A percentile compares a stretch with the other conserved stretches of the same genome.
Evolutionary conservation across 1,140 invertebrate genomes (phyloP).

Genomic region (Nomia melanderi): DNA sequence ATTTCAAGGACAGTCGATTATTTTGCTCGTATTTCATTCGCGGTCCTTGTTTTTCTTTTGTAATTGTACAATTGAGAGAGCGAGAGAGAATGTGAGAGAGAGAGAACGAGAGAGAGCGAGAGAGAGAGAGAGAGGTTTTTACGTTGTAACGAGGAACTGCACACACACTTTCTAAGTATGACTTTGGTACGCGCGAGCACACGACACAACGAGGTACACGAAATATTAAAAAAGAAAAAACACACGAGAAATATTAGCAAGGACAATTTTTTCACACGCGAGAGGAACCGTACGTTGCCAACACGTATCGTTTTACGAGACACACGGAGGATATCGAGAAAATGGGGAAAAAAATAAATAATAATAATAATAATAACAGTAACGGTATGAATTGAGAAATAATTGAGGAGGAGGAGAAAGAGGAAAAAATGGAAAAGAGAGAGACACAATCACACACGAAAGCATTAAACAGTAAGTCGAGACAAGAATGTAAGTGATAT

Average conservation of each 20-base stretch:
- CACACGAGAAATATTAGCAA: no score
- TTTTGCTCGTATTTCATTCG: constrained; percentile 67
- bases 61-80: constrained; percentile 71
- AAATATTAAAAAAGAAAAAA: no score
- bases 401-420: no score
- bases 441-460: constrained; percentile 57
- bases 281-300: constrained; percentile 58
- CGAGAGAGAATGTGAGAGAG: no score
- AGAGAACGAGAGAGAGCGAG: no score
- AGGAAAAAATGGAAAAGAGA: constrained; percentile 46
- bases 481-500: constrained; percentile 75
- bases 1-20: constrained; percentile 47
- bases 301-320: constrained; percentile 61
- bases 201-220: constrained; percentile 37
- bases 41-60: constrained; percentile 68
- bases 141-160: constrained; percentile 69
- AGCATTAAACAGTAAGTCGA: constrained; percentile 75
- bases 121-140: constrained; percentile 54
- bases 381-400: no score
- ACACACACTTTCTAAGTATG: constrained; percentile 60
- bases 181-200: constrained; percentile 56
- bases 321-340: no score
- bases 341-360: constrained; percentile 46
- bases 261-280: no score
- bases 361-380: background rate